Evolutionary conservation across 2,113 vertebrate species (phyloP).

Genomic region (Hassar affinis): DNA sequence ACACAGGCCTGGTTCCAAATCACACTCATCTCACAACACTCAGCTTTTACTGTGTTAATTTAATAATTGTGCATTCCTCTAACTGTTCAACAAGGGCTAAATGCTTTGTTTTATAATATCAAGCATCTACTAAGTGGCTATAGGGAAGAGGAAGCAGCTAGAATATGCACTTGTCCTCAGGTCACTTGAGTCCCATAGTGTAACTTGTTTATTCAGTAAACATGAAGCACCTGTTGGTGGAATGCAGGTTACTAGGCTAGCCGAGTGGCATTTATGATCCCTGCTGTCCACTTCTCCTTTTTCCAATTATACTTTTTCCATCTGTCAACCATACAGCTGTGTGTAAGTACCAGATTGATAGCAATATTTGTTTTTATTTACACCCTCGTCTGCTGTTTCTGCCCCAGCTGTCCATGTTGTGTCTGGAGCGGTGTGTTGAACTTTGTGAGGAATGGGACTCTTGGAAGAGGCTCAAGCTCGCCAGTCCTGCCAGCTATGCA

Average conservation of each 20-base stretch:
- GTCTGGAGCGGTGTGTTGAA: slow-evolving; percentile 82
- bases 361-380: slow-evolving; percentile 89
- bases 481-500: slow-evolving; percentile 77
- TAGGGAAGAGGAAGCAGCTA: background rate
- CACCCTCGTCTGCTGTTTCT: slow-evolving; percentile 19
- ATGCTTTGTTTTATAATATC: background rate
- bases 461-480: slow-evolving; percentile 79
- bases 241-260: slow-evolving; percentile 78
- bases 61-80: background rate
- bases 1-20: slow-evolving; percentile 13
- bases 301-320: slow-evolving; percentile 67
- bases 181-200: slow-evolving; percentile 66
- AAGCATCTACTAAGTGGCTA: background rate
- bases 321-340: slow-evolving; percentile 82
- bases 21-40: background rate
- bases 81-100: background rate
- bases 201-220: slow-evolving; percentile 86
- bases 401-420: slow-evolving; percentile 94
- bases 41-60: background rate
- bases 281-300: slow-evolving; percentile 58
- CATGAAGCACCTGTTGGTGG: slow-evolving; percentile 87
- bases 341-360: slow-evolving; percentile 62
- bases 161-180: slow-evolving; percentile 71
- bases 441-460: slow-evolving; percentile 70
- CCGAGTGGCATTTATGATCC: slow-evolving; percentile 77